These are phyloP conservation scores for Pinctada fucata DNA, from an alignment of 2,888 invertebrate genomes.

Conservation along the genomic window DNA sequence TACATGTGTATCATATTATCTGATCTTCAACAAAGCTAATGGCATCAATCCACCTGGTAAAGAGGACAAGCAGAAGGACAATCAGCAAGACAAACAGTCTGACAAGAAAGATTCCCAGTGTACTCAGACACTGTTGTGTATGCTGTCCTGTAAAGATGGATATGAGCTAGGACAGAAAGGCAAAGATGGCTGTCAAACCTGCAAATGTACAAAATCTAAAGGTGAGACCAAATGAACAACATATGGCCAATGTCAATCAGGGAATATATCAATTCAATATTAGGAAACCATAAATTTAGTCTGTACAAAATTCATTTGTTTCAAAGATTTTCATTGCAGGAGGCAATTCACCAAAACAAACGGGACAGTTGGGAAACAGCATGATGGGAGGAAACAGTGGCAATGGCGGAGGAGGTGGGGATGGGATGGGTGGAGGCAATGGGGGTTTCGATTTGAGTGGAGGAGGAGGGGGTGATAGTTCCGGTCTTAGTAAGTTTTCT, in stretches of 20 bases:
- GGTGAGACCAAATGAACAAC: not conserved
- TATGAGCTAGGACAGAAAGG: slow-evolving; percentile 48
- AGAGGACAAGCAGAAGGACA: slow-evolving; percentile 6
- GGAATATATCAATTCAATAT: not conserved
- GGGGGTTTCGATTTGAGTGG: slow-evolving; percentile 1
- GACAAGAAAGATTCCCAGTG: slow-evolving; percentile 41
- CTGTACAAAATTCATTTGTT: not conserved
- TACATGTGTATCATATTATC: no score
- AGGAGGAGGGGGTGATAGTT: not conserved
- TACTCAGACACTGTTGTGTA: slow-evolving; percentile 49
- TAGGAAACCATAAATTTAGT: not conserved
- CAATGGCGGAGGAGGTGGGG: not conserved
- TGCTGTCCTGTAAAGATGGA: slow-evolving; percentile 52
- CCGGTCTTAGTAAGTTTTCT: not conserved
- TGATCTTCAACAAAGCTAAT: slow-evolving; percentile 18
- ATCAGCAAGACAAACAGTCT: not conserved
- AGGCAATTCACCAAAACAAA: not conserved
- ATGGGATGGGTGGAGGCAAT: not conserved
- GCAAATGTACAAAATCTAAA: slow-evolving; percentile 44
- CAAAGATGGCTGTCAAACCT: slow-evolving; percentile 47
- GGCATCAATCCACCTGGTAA: slow-evolving; percentile 27
- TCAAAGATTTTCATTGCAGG: not conserved
- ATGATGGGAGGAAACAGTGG: not conserved
- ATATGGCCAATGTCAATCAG: no score
- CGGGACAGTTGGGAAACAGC: not conserved